phyloP scores from a whole-genome alignment of 2,888 invertebrate species.

The Spisula solida region DNA sequence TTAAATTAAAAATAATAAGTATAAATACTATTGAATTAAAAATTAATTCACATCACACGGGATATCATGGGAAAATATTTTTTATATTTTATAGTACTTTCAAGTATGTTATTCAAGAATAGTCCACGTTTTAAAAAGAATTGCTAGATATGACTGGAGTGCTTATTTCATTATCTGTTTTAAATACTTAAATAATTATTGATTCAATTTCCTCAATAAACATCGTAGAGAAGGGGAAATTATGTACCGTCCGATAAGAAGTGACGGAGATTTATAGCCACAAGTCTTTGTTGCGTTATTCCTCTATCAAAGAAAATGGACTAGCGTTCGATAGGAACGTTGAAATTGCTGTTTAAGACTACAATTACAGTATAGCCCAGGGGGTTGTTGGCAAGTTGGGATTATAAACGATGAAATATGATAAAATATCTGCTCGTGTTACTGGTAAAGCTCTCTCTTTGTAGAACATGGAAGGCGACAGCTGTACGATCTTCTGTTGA shows the following conservation, averaged over 20 bases:
- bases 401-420: slow-evolving; percentile 38
- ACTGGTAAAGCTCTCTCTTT: slow-evolving; percentile 30
- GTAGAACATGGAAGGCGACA: slow-evolving; percentile 5
- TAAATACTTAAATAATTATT: slow-evolving; percentile 45
- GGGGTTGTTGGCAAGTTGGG: slow-evolving; percentile 29
- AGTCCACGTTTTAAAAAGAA: slow-evolving; percentile 17
- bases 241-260: slow-evolving; percentile 26
- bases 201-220: slow-evolving; percentile 56
- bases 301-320: slow-evolving; percentile 47
- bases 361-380: slow-evolving; percentile 42
- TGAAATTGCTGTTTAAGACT: slow-evolving; percentile 42
- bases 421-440: slow-evolving; percentile 26
- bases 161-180: slow-evolving; percentile 45
- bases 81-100: not conserved
- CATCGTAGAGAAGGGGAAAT: slow-evolving; percentile 7
- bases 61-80: not conserved
- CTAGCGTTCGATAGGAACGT: slow-evolving; percentile 27
- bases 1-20: too few species aligned
- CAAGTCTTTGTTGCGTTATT: slow-evolving; percentile 33
- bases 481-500: slow-evolving; percentile 30
- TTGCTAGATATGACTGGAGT: slow-evolving; percentile 11
- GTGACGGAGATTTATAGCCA: slow-evolving; percentile 17
- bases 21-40: not conserved
- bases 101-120: not conserved
- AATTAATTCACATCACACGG: not conserved